Percentiles rank a stretch among this genome's conserved stretches.
Conservation (phyloP, 2,797 vertebrate genomes). For the Hypotaenidia philippensis region DNA sequence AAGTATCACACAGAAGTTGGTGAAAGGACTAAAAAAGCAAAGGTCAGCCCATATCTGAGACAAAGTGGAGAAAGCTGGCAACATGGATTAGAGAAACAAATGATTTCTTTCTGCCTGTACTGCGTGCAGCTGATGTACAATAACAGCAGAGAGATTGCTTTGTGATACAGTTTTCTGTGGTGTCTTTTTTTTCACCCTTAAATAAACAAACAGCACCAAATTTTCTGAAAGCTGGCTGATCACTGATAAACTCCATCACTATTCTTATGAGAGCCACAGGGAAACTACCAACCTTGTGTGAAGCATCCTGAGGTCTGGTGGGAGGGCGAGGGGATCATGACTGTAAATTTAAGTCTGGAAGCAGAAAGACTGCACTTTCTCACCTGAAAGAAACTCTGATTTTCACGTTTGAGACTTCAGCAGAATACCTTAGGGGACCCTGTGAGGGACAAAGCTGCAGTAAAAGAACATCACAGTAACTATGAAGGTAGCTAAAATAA, state of each 20-base stretch:
- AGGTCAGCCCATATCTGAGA: neutral
- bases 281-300: neutral
- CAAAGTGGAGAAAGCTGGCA: neutral
- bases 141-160: neutral
- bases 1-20: neutral
- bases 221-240: neutral
- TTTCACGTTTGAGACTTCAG: neutral
- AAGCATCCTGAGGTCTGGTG: neutral
- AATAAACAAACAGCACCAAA: conserved; percentile 8
- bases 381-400: neutral
- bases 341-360: neutral
- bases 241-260: neutral
- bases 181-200: neutral
- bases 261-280: neutral
- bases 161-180: neutral
- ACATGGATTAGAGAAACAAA: neutral
- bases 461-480: neutral
- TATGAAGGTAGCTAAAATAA: neutral
- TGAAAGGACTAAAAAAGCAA: neutral
- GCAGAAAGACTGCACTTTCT: neutral
- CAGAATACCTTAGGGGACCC: neutral
- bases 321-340: neutral
- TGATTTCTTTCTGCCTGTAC: neutral
- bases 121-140: neutral
- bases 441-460: neutral